Percentiles rank a stretch among this genome's conserved stretches.
Conservation (phyloP, 1,140 invertebrate genomes). For the Leptopilina clavipes region DNA sequence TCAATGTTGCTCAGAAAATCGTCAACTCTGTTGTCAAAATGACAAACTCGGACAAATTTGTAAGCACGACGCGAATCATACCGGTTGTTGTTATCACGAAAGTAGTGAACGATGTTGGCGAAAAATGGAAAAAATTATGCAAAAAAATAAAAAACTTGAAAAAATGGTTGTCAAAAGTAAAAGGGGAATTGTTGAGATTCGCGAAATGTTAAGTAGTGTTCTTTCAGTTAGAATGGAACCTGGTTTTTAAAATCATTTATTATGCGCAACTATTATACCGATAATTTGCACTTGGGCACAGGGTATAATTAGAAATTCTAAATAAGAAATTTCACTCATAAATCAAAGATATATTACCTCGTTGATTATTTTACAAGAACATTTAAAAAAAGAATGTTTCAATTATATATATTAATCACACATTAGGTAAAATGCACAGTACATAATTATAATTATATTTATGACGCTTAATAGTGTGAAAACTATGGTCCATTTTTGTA, state of each 20-base stretch:
- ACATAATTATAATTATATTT: too few relatives aligned
- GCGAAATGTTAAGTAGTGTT: constrained; percentile 63
- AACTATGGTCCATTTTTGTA: background rate
- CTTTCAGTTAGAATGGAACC: constrained; percentile 68
- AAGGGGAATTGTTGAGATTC: constrained; percentile 61
- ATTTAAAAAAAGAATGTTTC: constrained; percentile 21
- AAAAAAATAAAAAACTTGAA: constrained; percentile 63
- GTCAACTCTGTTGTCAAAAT: constrained; percentile 41
- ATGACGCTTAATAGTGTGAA: constrained; percentile 11
- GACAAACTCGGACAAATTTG: constrained; percentile 37
- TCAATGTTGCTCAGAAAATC: constrained; percentile 38
- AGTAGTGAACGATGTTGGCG: constrained; percentile 57
- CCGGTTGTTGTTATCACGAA: constrained; percentile 47
- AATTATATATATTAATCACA: background rate
- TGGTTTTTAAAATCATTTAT: constrained; percentile 60
- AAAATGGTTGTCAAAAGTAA: constrained; percentile 60
- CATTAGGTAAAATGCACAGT: constrained; percentile 3
- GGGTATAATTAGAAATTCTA: constrained; percentile 3
- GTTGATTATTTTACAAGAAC: constrained; percentile 39
- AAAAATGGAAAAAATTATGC: constrained; percentile 60
- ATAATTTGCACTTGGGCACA: constrained; percentile 11
- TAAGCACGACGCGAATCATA: constrained; percentile 40
- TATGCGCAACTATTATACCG: too few relatives aligned
- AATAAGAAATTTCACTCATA: background rate
- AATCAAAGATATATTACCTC: constrained; percentile 35